Evolutionary conservation across 2,797 vertebrate genomes (phyloP).

Genomic region (Tympanoctomys barrerae): DNA sequence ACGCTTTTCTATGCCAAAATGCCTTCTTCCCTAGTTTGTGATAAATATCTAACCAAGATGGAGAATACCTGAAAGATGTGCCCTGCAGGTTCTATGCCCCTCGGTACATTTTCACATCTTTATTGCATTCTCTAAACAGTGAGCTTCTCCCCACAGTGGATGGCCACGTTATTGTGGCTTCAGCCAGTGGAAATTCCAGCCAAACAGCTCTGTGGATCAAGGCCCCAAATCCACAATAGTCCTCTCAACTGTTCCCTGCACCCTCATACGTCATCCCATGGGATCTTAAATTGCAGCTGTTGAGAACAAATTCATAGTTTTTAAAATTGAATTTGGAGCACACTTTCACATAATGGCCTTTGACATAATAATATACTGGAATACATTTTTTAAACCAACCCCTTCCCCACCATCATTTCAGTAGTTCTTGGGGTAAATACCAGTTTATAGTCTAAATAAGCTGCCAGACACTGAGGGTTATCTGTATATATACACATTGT

Average conservation of each 20-base stretch:
- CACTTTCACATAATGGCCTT: slow-evolving; percentile 64
- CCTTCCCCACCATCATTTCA: slow-evolving; percentile 24
- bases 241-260: slow-evolving; percentile 25
- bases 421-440: slow-evolving; percentile 23
- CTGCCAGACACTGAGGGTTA: neutral
- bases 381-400: slow-evolving; percentile 45
- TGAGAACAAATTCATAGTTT: slow-evolving; percentile 70
- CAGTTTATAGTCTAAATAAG: slow-evolving; percentile 11
- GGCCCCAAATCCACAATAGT: slow-evolving; percentile 10
- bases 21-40: neutral
- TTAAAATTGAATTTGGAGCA: slow-evolving; percentile 68
- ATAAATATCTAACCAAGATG: neutral
- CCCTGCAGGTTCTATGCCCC: neutral
- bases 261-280: slow-evolving; percentile 57
- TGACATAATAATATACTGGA: slow-evolving; percentile 55
- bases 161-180: neutral
- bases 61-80: neutral
- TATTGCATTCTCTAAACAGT: neutral
- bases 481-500: neutral
- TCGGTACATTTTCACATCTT: neutral
- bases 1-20: neutral
- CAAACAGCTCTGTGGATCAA: slow-evolving; percentile 3
- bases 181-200: slow-evolving; percentile 31
- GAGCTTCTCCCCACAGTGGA: neutral
- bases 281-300: slow-evolving; percentile 63